Evolutionary conservation across 2,797 vertebrate genomes (phyloP).

Genomic region (Silurus aristotelis): DNA sequence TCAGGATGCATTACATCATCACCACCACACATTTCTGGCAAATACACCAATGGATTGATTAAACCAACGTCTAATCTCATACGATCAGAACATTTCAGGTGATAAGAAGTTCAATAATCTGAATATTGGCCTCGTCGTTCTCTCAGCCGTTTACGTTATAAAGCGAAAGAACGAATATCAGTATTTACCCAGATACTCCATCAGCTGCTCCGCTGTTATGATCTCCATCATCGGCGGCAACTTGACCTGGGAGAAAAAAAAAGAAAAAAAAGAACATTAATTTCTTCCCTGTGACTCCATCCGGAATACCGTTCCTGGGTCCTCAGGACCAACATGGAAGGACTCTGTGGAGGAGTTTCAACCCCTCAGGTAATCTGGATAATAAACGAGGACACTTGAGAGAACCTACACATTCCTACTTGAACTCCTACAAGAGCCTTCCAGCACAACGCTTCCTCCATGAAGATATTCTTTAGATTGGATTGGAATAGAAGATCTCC

Average conservation of each 20-base stretch:
- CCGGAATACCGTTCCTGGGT: too few species aligned
- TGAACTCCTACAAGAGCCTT: too few species aligned
- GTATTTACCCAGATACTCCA: slow-evolving; percentile 97
- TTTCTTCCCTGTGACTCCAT: too few species aligned
- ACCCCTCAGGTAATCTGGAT: too few species aligned
- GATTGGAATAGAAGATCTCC: too few species aligned
- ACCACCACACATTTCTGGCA: neutral
- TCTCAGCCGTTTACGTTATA: neutral
- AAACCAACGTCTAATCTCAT: neutral
- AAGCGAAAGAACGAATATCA: neutral
- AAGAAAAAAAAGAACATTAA: neutral
- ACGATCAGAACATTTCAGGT: neutral
- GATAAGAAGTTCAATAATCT: neutral
- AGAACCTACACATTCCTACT: too few species aligned
- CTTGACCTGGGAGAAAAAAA: slow-evolving; percentile 86
- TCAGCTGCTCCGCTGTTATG: slow-evolving; percentile 96
- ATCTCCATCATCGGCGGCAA: slow-evolving; percentile 99
- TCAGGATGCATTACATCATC: neutral
- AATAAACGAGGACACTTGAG: too few species aligned
- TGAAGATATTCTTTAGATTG: too few species aligned
- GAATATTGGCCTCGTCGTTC: too few species aligned
- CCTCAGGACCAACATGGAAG: too few species aligned
- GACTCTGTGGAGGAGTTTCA: too few species aligned
- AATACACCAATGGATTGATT: neutral
- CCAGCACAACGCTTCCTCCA: too few species aligned